Percentiles rank a stretch among this genome's conserved stretches.
Conservation (phyloP, 2,113 vertebrate genomes). For the Capra hircus region DNA sequence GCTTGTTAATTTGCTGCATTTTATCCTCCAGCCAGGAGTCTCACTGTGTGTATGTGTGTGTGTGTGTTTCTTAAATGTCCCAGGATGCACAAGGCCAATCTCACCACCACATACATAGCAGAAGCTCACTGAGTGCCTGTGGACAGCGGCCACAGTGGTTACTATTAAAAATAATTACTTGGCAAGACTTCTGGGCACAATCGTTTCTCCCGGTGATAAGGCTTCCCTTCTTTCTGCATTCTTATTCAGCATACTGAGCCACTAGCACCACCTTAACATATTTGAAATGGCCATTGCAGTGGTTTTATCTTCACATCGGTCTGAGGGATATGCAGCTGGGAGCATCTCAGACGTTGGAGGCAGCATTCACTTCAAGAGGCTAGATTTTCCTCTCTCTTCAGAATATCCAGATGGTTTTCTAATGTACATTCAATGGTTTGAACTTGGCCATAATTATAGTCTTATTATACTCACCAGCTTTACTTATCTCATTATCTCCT, state of each 20-base stretch:
- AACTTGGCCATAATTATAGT: constrained; percentile 81
- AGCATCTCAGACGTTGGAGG: not conserved
- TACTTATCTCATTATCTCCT: constrained; percentile 85
- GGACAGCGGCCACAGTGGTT: no score
- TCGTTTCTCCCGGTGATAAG: not conserved
- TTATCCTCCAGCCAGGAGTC: not conserved
- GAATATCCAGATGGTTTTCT: constrained; percentile 23
- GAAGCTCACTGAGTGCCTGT: not conserved
- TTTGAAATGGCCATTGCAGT: not conserved
- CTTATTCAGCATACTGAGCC: not conserved
- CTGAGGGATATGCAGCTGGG: not conserved
- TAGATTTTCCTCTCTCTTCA: not conserved
- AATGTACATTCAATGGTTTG: constrained; percentile 71
- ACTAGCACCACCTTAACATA: not conserved
- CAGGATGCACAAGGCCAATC: not conserved
- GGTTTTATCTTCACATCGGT: not conserved
- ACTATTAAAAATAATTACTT: not conserved
- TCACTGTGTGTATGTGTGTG: not conserved
- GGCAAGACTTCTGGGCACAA: not conserved
- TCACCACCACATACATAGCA: not conserved
- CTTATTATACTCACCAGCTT: constrained; percentile 84
- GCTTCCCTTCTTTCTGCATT: not conserved
- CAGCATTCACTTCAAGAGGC: not conserved
- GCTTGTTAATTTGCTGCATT: not conserved
- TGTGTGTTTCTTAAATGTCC: not conserved